These are phyloP conservation scores for Abrostola tripartita DNA, from an alignment of 2,888 invertebrate species.

Conservation along the genomic window DNA sequence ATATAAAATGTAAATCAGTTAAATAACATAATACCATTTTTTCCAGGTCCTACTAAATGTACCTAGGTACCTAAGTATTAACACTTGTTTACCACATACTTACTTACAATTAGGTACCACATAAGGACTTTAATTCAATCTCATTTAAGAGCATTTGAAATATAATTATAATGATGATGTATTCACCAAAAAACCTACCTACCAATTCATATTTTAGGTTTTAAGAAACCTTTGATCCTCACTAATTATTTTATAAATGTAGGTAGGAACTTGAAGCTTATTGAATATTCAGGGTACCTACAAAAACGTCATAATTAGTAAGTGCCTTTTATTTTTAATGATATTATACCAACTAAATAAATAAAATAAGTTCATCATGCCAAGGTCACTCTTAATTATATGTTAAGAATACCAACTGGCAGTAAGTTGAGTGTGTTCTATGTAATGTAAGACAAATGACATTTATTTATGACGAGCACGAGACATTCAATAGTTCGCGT, in stretches of 20 bases:
- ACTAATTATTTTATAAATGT: too few relatives aligned
- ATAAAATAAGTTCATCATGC: not conserved
- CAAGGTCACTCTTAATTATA: slow-evolving; percentile 9
- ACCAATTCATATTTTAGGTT: too few relatives aligned
- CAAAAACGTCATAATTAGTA: not conserved
- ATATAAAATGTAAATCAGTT: too few relatives aligned
- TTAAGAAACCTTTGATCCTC: too few relatives aligned
- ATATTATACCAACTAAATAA: not conserved
- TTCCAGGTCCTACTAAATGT: too few relatives aligned
- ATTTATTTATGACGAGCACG: slow-evolving; percentile 38
- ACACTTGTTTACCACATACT: not conserved
- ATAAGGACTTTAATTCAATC: not conserved
- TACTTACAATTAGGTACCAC: too few relatives aligned
- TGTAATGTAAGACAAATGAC: slow-evolving; percentile 34
- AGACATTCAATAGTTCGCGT: slow-evolving; percentile 51
- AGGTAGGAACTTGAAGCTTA: too few relatives aligned
- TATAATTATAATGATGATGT: too few relatives aligned
- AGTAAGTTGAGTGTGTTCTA: slow-evolving; percentile 12
- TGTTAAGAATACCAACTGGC: slow-evolving; percentile 11
- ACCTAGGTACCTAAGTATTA: not conserved
- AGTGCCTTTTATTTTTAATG: not conserved
- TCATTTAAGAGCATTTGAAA: too few relatives aligned
- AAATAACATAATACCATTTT: too few relatives aligned
- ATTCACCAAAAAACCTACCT: too few relatives aligned
- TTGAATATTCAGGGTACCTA: too few relatives aligned